Base-by-base conservation (phyloP, 1,140 invertebrate species). In the Trichonephila clavata region DNA sequence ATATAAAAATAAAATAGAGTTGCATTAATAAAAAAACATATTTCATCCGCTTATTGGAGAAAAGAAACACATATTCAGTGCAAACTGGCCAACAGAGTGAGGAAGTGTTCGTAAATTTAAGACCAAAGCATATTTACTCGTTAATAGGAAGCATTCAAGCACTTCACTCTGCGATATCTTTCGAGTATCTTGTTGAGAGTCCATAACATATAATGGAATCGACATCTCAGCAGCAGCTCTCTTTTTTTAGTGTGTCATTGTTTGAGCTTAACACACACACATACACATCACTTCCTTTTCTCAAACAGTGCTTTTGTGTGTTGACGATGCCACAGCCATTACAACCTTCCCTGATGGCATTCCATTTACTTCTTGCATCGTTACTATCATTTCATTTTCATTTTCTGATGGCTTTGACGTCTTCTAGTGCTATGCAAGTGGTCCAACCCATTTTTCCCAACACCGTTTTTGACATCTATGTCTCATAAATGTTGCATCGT, bases 281-380 rank as follows among this genome's bases (percentile, higher is more conserved):
- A 39, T 39, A 3, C 32, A 39, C 32, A 39, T 39, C 27, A 27
- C 81, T 83, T 83, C 39, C 39, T 50, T 83, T 83, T 3, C 71
- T 24, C 81, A 83, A 83, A 83, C 57, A 59, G 43, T 57, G 43
- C 81, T 83, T 83, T 50, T 83, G 81, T 83, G 43, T 83, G 71
- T 27, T 77, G 71, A 77, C 71, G 71, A 77, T 27, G 71, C 27
- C 27, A 39, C 71, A 27, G 27, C 71, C 71, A 77, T 77, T 77
- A 77, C 71, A 77, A 77, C 39, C 43, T 24, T 57, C 7, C 8
- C 50, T 83, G 81, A 83, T 59, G 81, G 20, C 10, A 21, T 50
- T 83, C 81, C 81, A 83, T 83, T 83, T 83, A 83, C 81, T 83
- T 83, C 81, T 83, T 50, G 50, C 43, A 83, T 83, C 81, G 50